phyloP scores from a whole-genome alignment of 2,888 invertebrate genomes.

The Corbicula japonica region DNA sequence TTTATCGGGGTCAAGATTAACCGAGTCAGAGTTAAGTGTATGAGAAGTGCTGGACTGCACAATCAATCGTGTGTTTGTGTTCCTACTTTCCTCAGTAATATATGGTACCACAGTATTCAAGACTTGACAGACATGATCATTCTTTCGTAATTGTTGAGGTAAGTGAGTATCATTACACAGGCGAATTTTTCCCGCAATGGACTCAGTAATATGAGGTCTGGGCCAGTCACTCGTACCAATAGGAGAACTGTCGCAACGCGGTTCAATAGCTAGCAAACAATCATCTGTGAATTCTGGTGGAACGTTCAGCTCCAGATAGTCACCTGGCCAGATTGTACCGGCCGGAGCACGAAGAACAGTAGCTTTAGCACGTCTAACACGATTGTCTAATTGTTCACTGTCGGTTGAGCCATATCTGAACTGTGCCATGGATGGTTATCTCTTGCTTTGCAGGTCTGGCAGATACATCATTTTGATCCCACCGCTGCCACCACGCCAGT shows the following conservation, averaged over 20 bases:
- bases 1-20: conserved; percentile 54
- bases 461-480: conserved; percentile 63
- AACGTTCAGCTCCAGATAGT: conserved; percentile 48
- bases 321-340: conserved; percentile 57
- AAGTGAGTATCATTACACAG: conserved; percentile 40
- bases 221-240: too few relatives aligned
- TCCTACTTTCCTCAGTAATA: too few relatives aligned
- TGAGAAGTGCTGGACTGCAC: too few relatives aligned
- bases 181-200: conserved; percentile 44
- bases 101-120: too few relatives aligned
- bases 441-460: conserved; percentile 58
- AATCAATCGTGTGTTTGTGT: too few relatives aligned
- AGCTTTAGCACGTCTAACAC: conserved; percentile 6
- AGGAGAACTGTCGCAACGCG: conserved; percentile 15
- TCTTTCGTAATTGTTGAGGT: conserved; percentile 16
- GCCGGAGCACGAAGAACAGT: conserved; percentile 1
- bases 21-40: conserved; percentile 17
- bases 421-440: conserved; percentile 40
- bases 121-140: conserved; percentile 54
- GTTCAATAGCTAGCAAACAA: conserved; percentile 37
- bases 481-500: too few relatives aligned
- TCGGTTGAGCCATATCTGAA: conserved; percentile 13
- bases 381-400: neutral
- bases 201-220: too few relatives aligned
- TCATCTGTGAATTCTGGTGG: conserved; percentile 31